Base-by-base conservation (phyloP, 2,797 vertebrate species). In the Fundulus diaphanus region DNA sequence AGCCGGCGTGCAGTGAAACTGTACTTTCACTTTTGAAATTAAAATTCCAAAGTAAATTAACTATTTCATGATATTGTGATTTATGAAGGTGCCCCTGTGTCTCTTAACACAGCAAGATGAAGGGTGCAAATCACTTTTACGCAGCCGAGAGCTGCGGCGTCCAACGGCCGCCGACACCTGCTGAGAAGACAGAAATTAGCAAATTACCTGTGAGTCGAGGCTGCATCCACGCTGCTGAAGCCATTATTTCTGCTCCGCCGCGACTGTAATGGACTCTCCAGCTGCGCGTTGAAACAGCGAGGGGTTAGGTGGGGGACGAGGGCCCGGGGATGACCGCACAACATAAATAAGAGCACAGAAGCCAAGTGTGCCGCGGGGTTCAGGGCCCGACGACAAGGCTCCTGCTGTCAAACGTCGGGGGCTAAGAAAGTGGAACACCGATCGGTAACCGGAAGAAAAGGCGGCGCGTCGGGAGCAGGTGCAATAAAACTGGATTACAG, bases 221-320 rank as follows among this genome's bases (percentile, higher is more conserved):
- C 90, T 82, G 89, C 82, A 90, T 93, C 87, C 91, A 87, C 90
- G 92, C 86, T 83, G 83, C 85, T 88, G 85, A 85, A 84, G 81
- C 87, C 91, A 94, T 95, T 94, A 93, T 92, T 93, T 90, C 90
- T 91, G 90, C 92, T 89, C 89, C 68, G 90, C 85, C 88, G 89
- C 88, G 88, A 90, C 79, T 92, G 90, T 74, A 88, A 87, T 88
- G 82, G 83, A 84, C 90, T 88, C 83, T 90, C 92, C 93, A 93
- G 94, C 93, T 94, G 93, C 77, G 88, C 87, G 77, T 66, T 87
- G 90, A 93, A 91, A 90, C 88, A 92, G 93, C 89, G 86, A 90
- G 80, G 85, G 85, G 88, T 90, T 87, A n/a, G n/a, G n/a, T n/a
- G n/a, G n/a, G n/a, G n/a, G n/a, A n/a, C n/a, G 78, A 54, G 66